phyloP scores from a whole-genome alignment of 2,888 invertebrate species.

The Notocelia uddmanniana region DNA sequence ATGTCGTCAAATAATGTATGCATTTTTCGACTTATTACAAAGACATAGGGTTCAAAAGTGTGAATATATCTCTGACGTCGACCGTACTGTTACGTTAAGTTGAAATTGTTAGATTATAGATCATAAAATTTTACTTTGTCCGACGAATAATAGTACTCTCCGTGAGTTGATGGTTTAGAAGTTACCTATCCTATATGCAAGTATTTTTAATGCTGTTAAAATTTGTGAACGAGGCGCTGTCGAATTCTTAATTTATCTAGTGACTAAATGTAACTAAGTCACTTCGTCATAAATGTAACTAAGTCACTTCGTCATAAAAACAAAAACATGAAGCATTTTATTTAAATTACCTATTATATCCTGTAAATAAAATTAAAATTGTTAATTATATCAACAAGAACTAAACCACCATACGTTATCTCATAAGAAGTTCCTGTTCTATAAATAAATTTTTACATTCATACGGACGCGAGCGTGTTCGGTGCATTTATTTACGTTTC shows the following conservation, averaged over 20 bases:
- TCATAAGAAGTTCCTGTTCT: conserved; percentile 24
- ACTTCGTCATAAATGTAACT: too few species aligned
- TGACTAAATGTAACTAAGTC: background rate
- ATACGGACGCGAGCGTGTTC: conserved; percentile 39
- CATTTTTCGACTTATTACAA: too few species aligned
- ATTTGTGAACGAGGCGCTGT: background rate
- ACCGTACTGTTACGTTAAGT: background rate
- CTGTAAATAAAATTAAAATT: conserved; percentile 11
- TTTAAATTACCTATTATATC: background rate
- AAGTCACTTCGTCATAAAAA: background rate
- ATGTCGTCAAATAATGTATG: too few species aligned
- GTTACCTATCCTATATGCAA: too few species aligned
- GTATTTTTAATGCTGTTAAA: too few species aligned
- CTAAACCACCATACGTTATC: conserved; percentile 12
- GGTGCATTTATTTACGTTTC: conserved; percentile 46
- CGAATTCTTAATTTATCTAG: background rate
- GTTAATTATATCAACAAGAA: conserved; percentile 7
- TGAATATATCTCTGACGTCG: too few species aligned
- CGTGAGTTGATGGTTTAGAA: background rate
- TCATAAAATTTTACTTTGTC: background rate
- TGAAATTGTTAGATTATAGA: background rate
- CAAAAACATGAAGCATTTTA: background rate
- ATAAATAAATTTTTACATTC: conserved; percentile 40
- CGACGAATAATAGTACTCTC: background rate
- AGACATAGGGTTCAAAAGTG: too few species aligned